Evolutionary conservation across 2,797 vertebrate genomes (phyloP), one percentile per base, ranked within the genome.

Genomic region (Sardinella longiceps): DNA sequence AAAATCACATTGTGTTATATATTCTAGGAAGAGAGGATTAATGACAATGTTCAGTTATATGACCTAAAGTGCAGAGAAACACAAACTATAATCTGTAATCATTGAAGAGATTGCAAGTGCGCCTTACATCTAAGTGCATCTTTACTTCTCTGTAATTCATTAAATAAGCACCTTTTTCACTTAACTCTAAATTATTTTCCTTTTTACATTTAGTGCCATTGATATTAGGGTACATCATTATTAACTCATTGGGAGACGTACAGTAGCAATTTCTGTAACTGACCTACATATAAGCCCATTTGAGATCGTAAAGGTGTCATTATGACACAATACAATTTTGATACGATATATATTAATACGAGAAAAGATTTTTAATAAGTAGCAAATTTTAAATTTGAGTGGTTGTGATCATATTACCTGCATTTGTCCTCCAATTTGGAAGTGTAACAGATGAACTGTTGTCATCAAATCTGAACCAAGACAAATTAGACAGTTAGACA

Each of bases 1-100:
- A 86, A 95, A 94, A 90, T 94, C 93, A 90, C 97, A 98, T 81
- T 91, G 91, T 88, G 93, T 89, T 85, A 97, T 87, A 88, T 96
- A 97, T 86, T 93, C 97, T 98, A 84, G 88, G 93, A 87, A 33
- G 81, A 63, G 12, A 83, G 37, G 14, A 82, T 83, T 37, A 81
- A 83, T 63, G 7, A 74, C 5, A 74, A 11, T 77, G 37, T 39
- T 77, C 5, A 39, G 82, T 37, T 18, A 58, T 56, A 20, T 15
- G 33, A 85, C 58, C 23, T 45, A 37, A 25, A 23, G 70, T 43
- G 37, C 18, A 74, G 33, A 74, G 66, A 15, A 33, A 37, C 20
- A 39, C 4, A 33, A 18, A 33, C 5, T 28, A 37, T 18, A 70
- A 2, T 70, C 63, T 70, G 28, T 14, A 2, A 25, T 58, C 20